Percentiles rank a stretch among this genome's conserved stretches.
Conservation (phyloP, 2,113 vertebrate species). For the Thunnus thynnus region DNA sequence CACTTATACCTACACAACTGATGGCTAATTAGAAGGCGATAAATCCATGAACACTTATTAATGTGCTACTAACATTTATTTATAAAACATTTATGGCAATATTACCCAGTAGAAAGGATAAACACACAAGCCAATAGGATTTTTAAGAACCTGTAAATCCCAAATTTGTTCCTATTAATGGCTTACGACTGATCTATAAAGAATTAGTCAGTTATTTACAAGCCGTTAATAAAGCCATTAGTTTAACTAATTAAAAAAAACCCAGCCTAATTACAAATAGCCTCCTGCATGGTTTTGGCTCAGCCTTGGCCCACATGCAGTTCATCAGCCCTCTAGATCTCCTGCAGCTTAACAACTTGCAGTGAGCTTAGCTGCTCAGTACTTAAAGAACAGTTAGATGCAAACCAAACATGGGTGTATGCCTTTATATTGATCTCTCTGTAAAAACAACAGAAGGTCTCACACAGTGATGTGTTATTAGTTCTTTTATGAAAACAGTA, state of each 20-base stretch:
- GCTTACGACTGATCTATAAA: background rate
- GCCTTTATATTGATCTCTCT: background rate
- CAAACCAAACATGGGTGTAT: background rate
- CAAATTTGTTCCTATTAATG: slow-evolving; percentile 1
- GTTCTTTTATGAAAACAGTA: slow-evolving; percentile 58
- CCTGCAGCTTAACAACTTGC: background rate
- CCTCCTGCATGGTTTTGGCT: too few species aligned
- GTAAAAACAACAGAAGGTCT: slow-evolving; percentile 1
- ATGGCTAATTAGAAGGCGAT: background rate
- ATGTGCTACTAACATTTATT: too few species aligned
- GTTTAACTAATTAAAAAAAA: slow-evolving; percentile 8
- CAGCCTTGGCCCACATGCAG: too few species aligned
- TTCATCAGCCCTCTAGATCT: background rate
- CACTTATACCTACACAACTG: background rate
- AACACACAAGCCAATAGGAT: background rate
- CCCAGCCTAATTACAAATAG: background rate
- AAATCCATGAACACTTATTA: too few species aligned
- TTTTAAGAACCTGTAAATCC: too few species aligned
- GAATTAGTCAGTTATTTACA: background rate
- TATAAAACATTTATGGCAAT: background rate
- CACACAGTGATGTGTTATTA: slow-evolving; percentile 28
- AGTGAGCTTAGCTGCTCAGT: background rate
- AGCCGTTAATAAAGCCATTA: background rate
- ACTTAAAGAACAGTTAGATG: background rate
- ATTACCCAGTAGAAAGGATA: background rate